Evolutionary conservation across 64 coral and sea anemone species (phyloP).

Genomic region (Stichodactyla helianthus): DNA sequence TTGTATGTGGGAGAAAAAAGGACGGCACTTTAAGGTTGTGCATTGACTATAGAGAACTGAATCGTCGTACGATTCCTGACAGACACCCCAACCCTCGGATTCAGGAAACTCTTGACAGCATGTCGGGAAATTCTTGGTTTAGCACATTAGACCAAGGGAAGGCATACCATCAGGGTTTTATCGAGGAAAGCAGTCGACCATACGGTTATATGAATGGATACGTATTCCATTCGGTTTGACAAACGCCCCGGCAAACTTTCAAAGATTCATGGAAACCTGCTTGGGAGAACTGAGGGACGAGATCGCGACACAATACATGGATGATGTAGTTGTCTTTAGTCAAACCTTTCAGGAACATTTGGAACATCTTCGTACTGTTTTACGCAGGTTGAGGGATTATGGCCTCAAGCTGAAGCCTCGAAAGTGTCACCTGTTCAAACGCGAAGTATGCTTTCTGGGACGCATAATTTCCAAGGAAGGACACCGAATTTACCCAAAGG

Average conservation of each 20-base stretch:
- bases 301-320: too few species aligned
- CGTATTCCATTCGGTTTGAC: too few species aligned
- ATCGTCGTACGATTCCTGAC: neutral
- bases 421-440: constrained; percentile 32
- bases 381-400: constrained; percentile 12
- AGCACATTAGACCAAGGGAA: too few species aligned
- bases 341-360: constrained; percentile 29
- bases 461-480: constrained; percentile 35
- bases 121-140: neutral
- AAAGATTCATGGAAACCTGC: too few species aligned
- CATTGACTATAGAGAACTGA: neutral
- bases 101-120: neutral
- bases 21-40: neutral
- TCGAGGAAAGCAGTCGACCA: too few species aligned
- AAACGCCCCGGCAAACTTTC: too few species aligned
- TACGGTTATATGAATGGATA: too few species aligned
- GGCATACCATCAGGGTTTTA: too few species aligned
- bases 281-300: too few species aligned
- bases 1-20: neutral
- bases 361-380: constrained; percentile 28
- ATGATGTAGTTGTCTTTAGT: too few species aligned
- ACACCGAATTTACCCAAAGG: neutral
- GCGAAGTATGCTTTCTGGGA: constrained; percentile 18
- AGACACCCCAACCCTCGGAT: neutral
- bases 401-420: constrained; percentile 23